Evolutionary conservation across 1,140 invertebrate species (phyloP).

Genomic region (Metaphire vulgaris): DNA sequence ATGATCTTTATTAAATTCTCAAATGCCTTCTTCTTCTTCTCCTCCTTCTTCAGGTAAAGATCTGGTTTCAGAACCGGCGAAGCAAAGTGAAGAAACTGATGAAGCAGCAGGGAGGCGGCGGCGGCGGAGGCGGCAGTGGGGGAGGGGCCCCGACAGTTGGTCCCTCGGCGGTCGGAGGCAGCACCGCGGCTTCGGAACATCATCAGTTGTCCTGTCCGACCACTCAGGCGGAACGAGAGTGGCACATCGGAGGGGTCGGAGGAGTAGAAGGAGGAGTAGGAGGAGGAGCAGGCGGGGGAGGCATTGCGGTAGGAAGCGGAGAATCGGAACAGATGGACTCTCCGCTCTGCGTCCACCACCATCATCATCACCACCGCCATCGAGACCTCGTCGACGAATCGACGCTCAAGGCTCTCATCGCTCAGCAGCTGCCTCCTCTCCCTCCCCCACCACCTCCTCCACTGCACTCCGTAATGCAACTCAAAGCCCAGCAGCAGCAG

Average conservation of each 20-base stretch:
- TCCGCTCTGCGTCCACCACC: neutral
- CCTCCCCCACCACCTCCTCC: neutral
- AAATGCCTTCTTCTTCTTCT: too few species aligned
- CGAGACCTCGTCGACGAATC: neutral
- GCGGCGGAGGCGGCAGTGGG: neutral
- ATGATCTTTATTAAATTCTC: too few species aligned
- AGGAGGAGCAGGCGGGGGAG: too few species aligned
- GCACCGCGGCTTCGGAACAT: neutral
- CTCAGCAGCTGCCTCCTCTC: neutral
- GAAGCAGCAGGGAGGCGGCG: constrained; percentile 54
- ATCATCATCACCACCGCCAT: neutral
- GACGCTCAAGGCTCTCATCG: neutral
- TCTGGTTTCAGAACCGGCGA: constrained; percentile 88
- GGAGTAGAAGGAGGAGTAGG: too few species aligned
- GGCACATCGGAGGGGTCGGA: neutral
- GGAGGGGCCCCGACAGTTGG: neutral
- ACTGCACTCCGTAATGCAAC: neutral
- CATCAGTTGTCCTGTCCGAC: too few species aligned
- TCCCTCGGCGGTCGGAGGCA: neutral
- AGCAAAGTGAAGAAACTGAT: constrained; percentile 94
- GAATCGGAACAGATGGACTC: neutral
- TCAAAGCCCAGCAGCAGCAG: neutral
- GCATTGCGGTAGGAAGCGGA: neutral
- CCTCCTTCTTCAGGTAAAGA: constrained; percentile 87
- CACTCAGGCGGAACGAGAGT: neutral